Evolutionary conservation across 1,140 invertebrate species (phyloP).

Genomic region (Lordiphosa collinella): DNA sequence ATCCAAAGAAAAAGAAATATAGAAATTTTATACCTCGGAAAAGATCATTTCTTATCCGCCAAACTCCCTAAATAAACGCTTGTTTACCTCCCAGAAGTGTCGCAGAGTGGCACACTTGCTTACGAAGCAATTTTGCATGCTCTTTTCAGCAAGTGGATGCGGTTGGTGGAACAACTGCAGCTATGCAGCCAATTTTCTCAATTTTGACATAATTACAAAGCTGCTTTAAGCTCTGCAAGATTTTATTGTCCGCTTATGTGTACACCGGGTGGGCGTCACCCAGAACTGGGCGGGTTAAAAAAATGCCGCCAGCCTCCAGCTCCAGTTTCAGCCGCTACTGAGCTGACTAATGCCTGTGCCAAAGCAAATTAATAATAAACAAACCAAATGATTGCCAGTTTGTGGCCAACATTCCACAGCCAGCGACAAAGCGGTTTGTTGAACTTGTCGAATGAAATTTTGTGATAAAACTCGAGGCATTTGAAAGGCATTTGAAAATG

Average conservation of each 20-base stretch:
- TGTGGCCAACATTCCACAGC: slow-evolving; percentile 51
- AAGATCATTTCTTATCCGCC: no score
- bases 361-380: slow-evolving; percentile 48
- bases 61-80: no score
- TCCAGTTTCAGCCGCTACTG: neutral
- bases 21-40: no score
- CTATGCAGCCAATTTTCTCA: neutral
- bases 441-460: slow-evolving; percentile 57
- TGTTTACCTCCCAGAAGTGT: no score
- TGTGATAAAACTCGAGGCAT: slow-evolving; percentile 35
- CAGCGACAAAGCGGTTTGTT: slow-evolving; percentile 49
- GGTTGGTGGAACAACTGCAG: no score
- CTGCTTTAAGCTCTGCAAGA: slow-evolving; percentile 9
- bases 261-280: slow-evolving; percentile 2
- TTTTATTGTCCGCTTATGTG: neutral
- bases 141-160: no score
- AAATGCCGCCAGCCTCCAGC: slow-evolving; percentile 4
- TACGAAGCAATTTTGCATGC: no score
- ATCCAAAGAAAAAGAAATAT: no score
- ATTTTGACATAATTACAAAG: neutral
- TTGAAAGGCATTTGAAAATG: slow-evolving; percentile 9
- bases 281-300: slow-evolving; percentile 13
- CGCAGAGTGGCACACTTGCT: no score
- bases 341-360: slow-evolving; percentile 35
- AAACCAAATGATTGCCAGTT: slow-evolving; percentile 51